These are phyloP conservation scores for Aurelia aurita complex sp. Pacific DNA, from an alignment of 30 jellyfish, hydroid and myxozoan species.

Conservation along the genomic window DNA sequence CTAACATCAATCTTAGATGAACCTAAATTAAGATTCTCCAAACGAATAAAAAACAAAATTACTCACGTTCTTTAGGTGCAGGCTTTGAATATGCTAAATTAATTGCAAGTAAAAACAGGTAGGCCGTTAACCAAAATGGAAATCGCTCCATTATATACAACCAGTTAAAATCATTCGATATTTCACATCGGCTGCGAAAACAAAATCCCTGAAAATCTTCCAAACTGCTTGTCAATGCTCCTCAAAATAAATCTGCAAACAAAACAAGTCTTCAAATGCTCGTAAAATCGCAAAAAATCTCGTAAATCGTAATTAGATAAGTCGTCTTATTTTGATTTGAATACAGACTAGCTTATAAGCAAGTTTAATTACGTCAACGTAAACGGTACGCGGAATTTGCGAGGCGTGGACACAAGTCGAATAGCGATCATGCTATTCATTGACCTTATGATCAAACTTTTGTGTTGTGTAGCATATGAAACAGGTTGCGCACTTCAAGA, in stretches of 20 bases:
- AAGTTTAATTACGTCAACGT: constrained; percentile 60
- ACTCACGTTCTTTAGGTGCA: constrained; percentile 38
- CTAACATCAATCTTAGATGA: too few relatives aligned
- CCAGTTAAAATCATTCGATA: too few relatives aligned
- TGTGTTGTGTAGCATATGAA: constrained; percentile 12
- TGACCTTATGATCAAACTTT: constrained; percentile 72
- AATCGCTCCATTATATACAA: constrained; percentile 16
- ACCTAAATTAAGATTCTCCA: too few relatives aligned
- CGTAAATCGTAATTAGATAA: background rate
- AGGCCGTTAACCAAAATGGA: constrained; percentile 11
- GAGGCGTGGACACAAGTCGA: constrained; percentile 47
- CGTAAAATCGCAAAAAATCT: background rate
- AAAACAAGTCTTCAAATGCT: background rate
- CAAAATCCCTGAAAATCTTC: too few relatives aligned
- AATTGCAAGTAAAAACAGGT: constrained; percentile 7
- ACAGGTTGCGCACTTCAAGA: constrained; percentile 65
- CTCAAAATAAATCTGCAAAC: background rate
- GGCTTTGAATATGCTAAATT: constrained; percentile 46
- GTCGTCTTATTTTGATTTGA: background rate
- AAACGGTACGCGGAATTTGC: constrained; percentile 33
- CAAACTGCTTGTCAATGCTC: background rate
- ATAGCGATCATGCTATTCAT: constrained; percentile 30
- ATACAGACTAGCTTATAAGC: background rate
- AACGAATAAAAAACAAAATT: too few relatives aligned
- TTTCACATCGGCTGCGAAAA: too few relatives aligned